Evolutionary conservation across 64 coral and sea anemone genomes (phyloP).

Genomic region (Stichodactyla mertensii): DNA sequence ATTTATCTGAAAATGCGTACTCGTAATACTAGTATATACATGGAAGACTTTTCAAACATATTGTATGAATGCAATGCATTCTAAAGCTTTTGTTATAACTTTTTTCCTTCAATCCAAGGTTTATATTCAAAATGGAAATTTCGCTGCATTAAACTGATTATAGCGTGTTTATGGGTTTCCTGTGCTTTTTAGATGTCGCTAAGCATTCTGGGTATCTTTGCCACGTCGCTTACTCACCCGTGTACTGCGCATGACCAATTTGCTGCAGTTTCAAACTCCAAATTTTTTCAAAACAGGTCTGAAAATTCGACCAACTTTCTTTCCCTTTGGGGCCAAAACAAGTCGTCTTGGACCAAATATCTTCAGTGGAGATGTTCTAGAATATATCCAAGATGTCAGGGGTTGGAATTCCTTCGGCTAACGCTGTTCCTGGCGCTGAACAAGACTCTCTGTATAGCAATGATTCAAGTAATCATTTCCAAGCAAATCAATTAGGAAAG

Average conservation of each 20-base stretch:
- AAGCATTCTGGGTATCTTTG: background rate
- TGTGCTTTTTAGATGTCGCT: background rate
- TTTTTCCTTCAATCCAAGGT: no score
- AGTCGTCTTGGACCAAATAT: background rate
- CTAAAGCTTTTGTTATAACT: no score
- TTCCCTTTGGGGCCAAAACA: constrained; percentile 8
- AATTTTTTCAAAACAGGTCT: background rate
- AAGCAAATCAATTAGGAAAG: constrained; percentile 2
- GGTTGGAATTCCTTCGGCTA: constrained; percentile 21
- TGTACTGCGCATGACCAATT: constrained; percentile 15
- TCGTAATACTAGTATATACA: no score
- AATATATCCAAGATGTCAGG: constrained; percentile 12
- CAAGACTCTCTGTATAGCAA: background rate
- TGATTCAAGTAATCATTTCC: constrained; percentile 16
- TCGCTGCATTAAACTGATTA: no score
- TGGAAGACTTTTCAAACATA: no score
- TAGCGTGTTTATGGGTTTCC: background rate
- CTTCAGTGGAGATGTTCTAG: constrained; percentile 15
- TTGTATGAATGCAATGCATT: no score
- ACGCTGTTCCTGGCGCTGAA: constrained; percentile 17
- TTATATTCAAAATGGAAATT: no score
- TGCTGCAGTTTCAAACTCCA: background rate
- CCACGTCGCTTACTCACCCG: constrained; percentile 7
- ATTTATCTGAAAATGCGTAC: no score
- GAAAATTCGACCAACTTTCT: background rate